phyloP scores from a whole-genome alignment of 92 coral and sea anemone species.

The Zoanthus gigantus region DNA sequence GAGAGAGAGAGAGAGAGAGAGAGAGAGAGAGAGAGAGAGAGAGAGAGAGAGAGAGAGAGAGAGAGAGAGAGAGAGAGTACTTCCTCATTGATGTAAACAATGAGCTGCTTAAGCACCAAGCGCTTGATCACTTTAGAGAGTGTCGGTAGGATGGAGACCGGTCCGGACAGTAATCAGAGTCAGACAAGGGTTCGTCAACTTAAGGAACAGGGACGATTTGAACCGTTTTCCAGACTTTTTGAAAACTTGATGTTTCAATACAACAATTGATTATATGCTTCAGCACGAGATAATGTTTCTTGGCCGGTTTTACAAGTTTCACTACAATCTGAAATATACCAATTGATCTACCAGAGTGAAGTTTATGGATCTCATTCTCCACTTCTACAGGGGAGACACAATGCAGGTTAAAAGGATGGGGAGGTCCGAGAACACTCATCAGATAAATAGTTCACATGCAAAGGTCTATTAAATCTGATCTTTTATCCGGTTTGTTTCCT shows the following conservation, averaged over 20 bases:
- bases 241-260: constrained; percentile 37
- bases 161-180: background rate
- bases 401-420: constrained; percentile 5
- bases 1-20: no score
- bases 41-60: no score
- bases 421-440: background rate
- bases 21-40: no score
- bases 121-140: background rate
- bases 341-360: constrained; percentile 32
- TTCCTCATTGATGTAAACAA: background rate
- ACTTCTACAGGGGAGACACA: constrained; percentile 14
- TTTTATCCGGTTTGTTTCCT: constrained; percentile 28
- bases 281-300: background rate
- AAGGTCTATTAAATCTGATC: background rate
- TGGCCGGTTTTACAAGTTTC: background rate
- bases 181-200: background rate
- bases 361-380: constrained; percentile 8
- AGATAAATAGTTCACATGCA: background rate
- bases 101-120: background rate
- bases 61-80: no score
- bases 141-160: background rate
- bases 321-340: constrained; percentile 20
- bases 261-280: background rate
- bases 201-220: constrained; percentile 28
- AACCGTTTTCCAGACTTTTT: constrained; percentile 21